Base-by-base conservation (phyloP, 2,888 invertebrate genomes). In the Pachycephus smyrnensis region DNA sequence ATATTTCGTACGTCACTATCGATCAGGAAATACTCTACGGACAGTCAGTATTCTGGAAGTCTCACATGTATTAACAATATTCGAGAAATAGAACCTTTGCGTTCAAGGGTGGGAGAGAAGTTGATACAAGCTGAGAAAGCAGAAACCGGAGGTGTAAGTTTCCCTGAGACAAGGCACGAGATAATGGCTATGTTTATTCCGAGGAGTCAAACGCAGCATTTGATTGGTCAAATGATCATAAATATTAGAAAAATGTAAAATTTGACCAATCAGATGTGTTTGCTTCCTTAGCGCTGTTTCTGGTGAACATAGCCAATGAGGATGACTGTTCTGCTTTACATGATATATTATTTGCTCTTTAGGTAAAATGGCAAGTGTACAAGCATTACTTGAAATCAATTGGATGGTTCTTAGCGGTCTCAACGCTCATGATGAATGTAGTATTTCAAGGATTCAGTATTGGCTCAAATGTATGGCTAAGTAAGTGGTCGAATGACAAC, bases 71-170 rank as follows among this genome's bases (percentile, higher is more conserved):
- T 84, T 69, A 87, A 88, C 55, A 91, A 89, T 40, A 76, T 85
- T 35, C 88, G 89, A 74, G 89, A 89, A 0, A 87, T 87, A 36
- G 89, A 90, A 37, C 81, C 76, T 78, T 23, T 81, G 73, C 82
- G 82, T 76, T 82, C 84, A 4, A 89, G 88, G 75, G 82, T 90
- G 71, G 93, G 93, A 37, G 96, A 96, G 87, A 97, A 97, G 92
- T 93, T 99, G 11, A 98, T 98, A 82, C 97, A 98, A 92, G 94
- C 94, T 0, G 99, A 99, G 90, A 97, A 96, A 90, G 93, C 98
- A 0, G 97, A 98, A 93, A 98, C 97, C 0, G 99, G 99, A 87
- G 96, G 96, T 88, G 97, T 96, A 92, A 94, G 94, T 92, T 55
- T 9, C 55, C 9, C 23, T 9, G 2, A 55, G 2, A 23, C 55